Base-by-base conservation (phyloP, 1,140 invertebrate species). In the Orchestia grillus region DNA sequence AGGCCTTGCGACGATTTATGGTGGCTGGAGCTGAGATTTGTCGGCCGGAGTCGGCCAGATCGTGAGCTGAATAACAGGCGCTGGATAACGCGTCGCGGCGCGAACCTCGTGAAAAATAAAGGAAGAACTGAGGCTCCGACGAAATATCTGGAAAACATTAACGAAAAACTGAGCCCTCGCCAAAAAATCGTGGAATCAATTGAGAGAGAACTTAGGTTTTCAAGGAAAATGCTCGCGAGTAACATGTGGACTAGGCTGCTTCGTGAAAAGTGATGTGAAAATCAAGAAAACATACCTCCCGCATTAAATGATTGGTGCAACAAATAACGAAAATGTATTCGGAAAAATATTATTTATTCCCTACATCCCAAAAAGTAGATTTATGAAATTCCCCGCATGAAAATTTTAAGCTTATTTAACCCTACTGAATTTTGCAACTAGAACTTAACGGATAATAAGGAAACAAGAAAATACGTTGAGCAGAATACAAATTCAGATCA, bases 1-100 rank as follows among this genome's bases (percentile, higher is more conserved):
- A 94, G 92, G 92, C 92, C 92, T 44, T 44, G 92, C 92, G 41
- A 44, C 92, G 92, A 94, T 94, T 94, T 94, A 94, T 94, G 92
- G 92, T 28, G 40, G 43, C 43, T 45, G 92, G 92, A 94, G 92
- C 92, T 44, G 43, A 94, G 92, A 94, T 94, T 94, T 94, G 92
- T 94, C 92, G 92, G 92, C 43, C 44, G 92, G 92, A 94, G 92
- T 45, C 44, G 92, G 43, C 92, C 36, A 47, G 92, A 44, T 44
- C 92, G 92, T 94, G 92, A 45, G 92, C 92, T n/a, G 44, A 42
- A 94, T 94, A 94, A 44, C 6, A 28, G 92, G 40, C 43, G 43
- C 92, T 44, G 92, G 92, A 94, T 94, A 44, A 45, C 19, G 92
- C 92, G 43, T 28, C 6, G 92, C 43, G 0, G 41, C 41, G 36